A percentile compares a stretch with the other conserved stretches of the same genome.
phyloP scores from a whole-genome alignment of 1,140 invertebrate genomes.

The Ceratina australensis region DNA sequence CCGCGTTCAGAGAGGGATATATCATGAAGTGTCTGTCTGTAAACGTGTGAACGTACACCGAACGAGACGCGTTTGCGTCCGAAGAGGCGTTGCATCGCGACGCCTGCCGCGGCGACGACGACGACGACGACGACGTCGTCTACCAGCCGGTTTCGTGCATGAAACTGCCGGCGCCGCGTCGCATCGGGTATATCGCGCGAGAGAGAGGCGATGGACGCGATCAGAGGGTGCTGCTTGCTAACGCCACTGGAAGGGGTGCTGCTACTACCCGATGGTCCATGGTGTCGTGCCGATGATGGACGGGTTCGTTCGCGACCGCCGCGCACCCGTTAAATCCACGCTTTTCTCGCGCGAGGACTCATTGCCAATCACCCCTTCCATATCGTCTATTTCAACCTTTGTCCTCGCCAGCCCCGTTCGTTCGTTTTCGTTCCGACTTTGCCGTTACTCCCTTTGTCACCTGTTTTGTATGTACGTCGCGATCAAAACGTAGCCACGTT shows the following conservation, averaged over 20 bases:
- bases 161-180: conserved; percentile 47
- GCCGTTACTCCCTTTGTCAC: neutral
- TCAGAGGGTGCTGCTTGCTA: conserved; percentile 38
- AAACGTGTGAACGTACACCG: conserved; percentile 65
- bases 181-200: conserved; percentile 16
- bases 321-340: conserved; percentile 54
- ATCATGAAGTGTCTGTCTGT: no score
- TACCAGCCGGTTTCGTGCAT: conserved; percentile 55
- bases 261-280: conserved; percentile 60
- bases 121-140: conserved; percentile 31
- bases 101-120: conserved; percentile 6
- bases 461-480: neutral
- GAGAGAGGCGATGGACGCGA: conserved; percentile 39
- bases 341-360: conserved; percentile 44
- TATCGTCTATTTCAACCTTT: no score
- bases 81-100: conserved; percentile 73
- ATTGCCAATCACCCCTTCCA: conserved; percentile 27
- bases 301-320: conserved; percentile 22
- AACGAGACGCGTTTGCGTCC: conserved; percentile 71
- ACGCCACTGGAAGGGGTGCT: conserved; percentile 8
- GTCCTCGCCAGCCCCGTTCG: neutral
- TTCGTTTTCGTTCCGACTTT: neutral
- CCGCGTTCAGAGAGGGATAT: no score
- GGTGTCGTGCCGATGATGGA: conserved; percentile 52
- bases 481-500: no score